These are phyloP conservation scores for Climacteris rufus DNA, from an alignment of 2,113 vertebrate species.

Conservation along the genomic window DNA sequence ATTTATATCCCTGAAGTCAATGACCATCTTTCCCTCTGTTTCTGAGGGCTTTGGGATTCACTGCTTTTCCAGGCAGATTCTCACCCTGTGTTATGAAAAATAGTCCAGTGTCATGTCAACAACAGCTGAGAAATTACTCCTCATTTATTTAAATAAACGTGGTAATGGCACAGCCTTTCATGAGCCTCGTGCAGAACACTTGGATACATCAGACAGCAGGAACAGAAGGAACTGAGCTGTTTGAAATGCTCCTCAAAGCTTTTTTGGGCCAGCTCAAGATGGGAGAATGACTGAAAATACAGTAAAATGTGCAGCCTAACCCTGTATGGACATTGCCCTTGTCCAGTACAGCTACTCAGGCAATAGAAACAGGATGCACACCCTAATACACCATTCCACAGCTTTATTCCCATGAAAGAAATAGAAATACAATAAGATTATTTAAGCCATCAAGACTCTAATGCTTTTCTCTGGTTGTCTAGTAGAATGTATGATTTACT, in stretches of 20 bases:
- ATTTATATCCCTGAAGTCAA: not conserved
- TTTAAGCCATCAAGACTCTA: not conserved
- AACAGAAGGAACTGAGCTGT: not conserved
- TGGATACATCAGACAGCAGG: not conserved
- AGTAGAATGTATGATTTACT: not conserved
- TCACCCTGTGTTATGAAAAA: not conserved
- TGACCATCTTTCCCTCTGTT: not conserved
- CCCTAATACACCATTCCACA: not conserved
- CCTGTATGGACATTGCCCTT: not conserved
- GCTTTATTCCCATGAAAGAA: not conserved
- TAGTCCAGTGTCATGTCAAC: not conserved
- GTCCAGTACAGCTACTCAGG: not conserved
- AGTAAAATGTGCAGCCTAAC: not conserved
- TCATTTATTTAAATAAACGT: not conserved
- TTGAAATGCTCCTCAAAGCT: not conserved
- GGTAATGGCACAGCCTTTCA: not conserved
- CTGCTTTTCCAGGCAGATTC: not conserved
- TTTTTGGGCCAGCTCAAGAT: not conserved
- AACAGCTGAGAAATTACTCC: not conserved
- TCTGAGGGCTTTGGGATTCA: not conserved
- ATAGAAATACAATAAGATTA: not conserved
- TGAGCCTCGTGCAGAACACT: not conserved
- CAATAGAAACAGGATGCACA: rapidly evolving
- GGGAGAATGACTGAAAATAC: not conserved
- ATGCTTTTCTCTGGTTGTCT: not conserved